These are phyloP conservation scores for Fukomys damarensis DNA, from an alignment of 2,113 vertebrate genomes.

Conservation along the genomic window DNA sequence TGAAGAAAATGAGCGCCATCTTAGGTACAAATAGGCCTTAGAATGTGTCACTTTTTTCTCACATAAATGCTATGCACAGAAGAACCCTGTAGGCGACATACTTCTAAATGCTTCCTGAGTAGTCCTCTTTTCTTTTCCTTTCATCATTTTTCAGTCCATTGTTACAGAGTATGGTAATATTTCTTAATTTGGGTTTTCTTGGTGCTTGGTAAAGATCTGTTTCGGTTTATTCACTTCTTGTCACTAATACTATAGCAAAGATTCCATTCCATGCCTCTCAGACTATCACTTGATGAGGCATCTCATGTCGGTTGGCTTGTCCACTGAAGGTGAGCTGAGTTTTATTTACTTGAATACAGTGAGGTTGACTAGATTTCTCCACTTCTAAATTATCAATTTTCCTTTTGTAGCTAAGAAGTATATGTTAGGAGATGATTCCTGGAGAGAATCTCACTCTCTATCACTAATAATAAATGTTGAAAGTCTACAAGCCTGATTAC, in stretches of 20 bases:
- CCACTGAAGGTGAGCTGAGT: not conserved
- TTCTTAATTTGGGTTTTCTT: not conserved
- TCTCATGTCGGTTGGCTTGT: not conserved
- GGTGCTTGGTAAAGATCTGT: not conserved
- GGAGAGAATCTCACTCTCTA: no score
- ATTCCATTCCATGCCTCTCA: not conserved
- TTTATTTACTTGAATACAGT: not conserved
- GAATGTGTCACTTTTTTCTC: no score
- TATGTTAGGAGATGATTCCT: not conserved
- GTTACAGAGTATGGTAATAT: not conserved
- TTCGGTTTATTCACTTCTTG: not conserved
- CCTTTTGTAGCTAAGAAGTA: not conserved
- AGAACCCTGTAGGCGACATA: not conserved
- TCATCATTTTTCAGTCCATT: not conserved
- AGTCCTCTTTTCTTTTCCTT: not conserved
- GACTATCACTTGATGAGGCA: not conserved
- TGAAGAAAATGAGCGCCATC: not conserved
- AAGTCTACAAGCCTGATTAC: not conserved
- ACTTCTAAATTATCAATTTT: not conserved
- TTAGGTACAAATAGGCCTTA: not conserved
- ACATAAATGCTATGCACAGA: not conserved
- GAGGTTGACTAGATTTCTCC: not conserved
- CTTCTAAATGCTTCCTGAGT: not conserved
- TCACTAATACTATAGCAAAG: not conserved
- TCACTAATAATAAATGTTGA: not conserved